Base-by-base conservation (phyloP, 2,888 invertebrate species). In the Pollenia angustigena region DNA sequence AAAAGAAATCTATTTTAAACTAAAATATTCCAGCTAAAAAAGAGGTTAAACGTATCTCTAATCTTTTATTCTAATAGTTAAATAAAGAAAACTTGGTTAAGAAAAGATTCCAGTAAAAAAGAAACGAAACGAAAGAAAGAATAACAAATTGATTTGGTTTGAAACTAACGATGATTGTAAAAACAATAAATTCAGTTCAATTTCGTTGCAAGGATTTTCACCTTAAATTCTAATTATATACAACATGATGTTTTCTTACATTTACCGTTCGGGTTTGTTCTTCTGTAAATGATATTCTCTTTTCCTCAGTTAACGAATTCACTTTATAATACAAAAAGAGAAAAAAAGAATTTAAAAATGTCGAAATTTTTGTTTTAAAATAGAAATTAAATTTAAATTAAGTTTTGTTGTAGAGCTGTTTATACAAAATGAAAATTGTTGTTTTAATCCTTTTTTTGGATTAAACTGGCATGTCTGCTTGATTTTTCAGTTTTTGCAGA, bases 141-240 rank as follows among this genome's bases (percentile, higher is more conserved):
- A 44, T 14, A 14, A 12, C 18, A 50, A 64, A 11, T 2, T n/a
- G 64, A 76, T 76, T 64, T 76, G 23, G 56, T 76, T 64, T 64
- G 44, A 54, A 54, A n/a, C 62, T 52, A 75, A 64, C n/a, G 18
- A 16, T 32, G 48, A 18, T 60, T 48, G 23, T 18, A 16, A 60
- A 62, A 54, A n/a, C 9, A 52, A 4, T 23, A 66, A 48, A 42
- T 69, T 52, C 14, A 72, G 60, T 60, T 48, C 23, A 48, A 48
- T 60, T 16, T 10, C 18, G 54, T 54, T 76, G 11, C 56, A 74
- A 4, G 44, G 44, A 16, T 52, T 69, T 50, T 69, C 68, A 69
- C 68, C 50, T 69, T 69, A 69, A 69, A 69, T 32, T 69, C 50
- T 69, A 52, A 69, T 69, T 50, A 69, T 50, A 6, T 40, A 16